These are phyloP conservation scores for Magallana nippona DNA, from an alignment of 2,888 invertebrate species.

Conservation along the genomic window DNA sequence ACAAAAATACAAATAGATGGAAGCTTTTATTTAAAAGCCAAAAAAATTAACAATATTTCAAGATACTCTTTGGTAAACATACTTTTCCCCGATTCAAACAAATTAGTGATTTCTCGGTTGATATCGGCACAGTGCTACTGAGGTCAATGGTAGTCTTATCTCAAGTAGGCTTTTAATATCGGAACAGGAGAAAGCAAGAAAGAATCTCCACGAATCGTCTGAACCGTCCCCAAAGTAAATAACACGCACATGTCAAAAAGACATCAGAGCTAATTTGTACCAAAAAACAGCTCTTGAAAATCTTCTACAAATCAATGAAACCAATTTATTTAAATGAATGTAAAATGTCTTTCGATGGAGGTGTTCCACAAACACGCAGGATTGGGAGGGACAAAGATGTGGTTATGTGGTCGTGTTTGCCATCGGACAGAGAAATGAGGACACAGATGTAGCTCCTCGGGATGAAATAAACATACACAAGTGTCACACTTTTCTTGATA, in stretches of 20 bases:
- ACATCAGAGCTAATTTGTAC: conserved; percentile 29
- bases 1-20: conserved; percentile 8
- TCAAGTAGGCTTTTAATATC: conserved; percentile 25
- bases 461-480: too few relatives aligned
- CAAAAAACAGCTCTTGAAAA: conserved; percentile 33
- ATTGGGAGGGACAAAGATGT: conserved; percentile 18
- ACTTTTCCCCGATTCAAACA: background rate
- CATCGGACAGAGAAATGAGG: background rate
- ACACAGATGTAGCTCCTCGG: conserved; percentile 9
- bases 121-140: conserved; percentile 17
- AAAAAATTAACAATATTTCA: conserved; percentile 1
- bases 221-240: conserved; percentile 19
- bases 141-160: conserved; percentile 14
- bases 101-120: conserved; percentile 21
- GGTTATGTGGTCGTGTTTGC: background rate
- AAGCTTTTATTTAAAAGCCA: background rate
- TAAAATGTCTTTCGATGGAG: conserved; percentile 23
- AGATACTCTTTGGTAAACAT: background rate
- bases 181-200: conserved; percentile 30
- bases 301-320: conserved; percentile 30
- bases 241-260: conserved; percentile 33
- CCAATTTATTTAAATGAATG: conserved; percentile 31
- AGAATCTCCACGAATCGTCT: conserved; percentile 18
- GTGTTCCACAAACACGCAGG: conserved; percentile 17
- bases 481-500: too few relatives aligned